A percentile compares a stretch with the other conserved stretches of the same genome.
Evolutionary conservation across 2,888 invertebrate genomes (phyloP).

Genomic region (Trichacis sp.): DNA sequence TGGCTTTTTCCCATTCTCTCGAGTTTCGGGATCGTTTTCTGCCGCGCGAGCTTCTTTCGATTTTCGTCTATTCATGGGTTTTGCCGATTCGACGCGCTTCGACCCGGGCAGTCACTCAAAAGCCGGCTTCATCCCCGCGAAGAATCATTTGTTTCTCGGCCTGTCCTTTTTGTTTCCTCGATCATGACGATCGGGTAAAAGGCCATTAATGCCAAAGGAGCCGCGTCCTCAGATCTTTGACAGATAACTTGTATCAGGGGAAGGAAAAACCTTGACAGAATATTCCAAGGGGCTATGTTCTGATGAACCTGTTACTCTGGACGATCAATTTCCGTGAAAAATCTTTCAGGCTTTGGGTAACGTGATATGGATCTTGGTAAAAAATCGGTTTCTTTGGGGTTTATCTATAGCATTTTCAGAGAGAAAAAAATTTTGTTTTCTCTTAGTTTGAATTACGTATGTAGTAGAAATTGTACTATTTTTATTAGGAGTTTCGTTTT

Average conservation of each 20-base stretch:
- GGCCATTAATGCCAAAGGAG: constrained; percentile 6
- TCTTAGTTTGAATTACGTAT: too few species aligned
- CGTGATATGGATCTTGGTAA: too few species aligned
- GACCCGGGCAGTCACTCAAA: constrained; percentile 9
- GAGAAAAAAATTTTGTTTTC: too few species aligned
- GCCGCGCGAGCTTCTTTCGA: too few species aligned
- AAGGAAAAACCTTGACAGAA: not conserved
- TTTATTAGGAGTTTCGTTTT: too few species aligned
- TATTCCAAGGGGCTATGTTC: too few species aligned
- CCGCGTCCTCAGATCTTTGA: constrained; percentile 10
- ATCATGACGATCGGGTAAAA: not conserved
- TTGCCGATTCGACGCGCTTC: not conserved
- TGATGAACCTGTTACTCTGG: not conserved
- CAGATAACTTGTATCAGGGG: constrained; percentile 10
- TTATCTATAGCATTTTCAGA: too few species aligned
- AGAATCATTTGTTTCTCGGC: not conserved
- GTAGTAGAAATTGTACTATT: too few species aligned
- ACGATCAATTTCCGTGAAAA: not conserved
- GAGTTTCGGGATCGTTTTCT: not conserved
- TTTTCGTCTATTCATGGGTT: not conserved
- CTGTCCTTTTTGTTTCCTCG: not conserved
- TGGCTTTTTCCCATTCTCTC: not conserved
- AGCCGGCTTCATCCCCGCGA: not conserved
- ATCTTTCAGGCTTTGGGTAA: too few species aligned
- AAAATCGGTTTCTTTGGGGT: too few species aligned